Conservation (phyloP, 2,113 vertebrate genomes). For the Tringa solitaria region DNA sequence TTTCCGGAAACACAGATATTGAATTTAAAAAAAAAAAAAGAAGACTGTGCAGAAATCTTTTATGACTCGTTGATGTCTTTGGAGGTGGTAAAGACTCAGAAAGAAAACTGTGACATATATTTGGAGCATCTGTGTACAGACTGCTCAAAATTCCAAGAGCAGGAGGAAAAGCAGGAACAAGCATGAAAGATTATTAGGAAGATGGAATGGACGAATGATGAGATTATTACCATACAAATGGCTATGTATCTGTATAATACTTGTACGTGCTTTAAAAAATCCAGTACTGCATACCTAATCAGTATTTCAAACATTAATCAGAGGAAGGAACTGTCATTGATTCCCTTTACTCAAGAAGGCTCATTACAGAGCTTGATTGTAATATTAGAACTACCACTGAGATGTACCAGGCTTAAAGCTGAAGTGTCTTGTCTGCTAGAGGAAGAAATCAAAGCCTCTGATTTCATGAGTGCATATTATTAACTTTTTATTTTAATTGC, state of each 20-base stretch:
- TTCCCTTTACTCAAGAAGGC: background rate
- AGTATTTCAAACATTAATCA: slow-evolving; percentile 43
- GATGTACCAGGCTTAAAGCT: background rate
- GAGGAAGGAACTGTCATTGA: background rate
- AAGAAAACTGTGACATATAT: background rate
- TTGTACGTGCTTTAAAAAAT: background rate
- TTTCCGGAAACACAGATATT: background rate
- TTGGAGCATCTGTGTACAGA: background rate
- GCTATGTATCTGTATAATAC: background rate
- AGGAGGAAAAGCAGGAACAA: background rate
- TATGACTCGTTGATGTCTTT: background rate
- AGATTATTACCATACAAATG: slow-evolving; percentile 20
- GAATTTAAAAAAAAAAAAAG: background rate
- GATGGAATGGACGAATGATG: background rate
- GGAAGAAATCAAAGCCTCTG: slow-evolving; percentile 16
- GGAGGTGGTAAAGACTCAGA: background rate
- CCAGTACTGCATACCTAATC: background rate
- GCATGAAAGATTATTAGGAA: background rate
- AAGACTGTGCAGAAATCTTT: background rate
- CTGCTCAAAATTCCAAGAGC: background rate
- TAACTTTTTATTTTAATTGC: background rate
- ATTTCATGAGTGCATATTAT: background rate
- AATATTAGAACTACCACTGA: slow-evolving; percentile 35
- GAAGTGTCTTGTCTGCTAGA: slow-evolving; percentile 18
- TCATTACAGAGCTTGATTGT: slow-evolving; percentile 44